These are phyloP conservation scores for Oryzias dopingdopingensis DNA, from an alignment of 2,797 vertebrate species.

Conservation along the genomic window DNA sequence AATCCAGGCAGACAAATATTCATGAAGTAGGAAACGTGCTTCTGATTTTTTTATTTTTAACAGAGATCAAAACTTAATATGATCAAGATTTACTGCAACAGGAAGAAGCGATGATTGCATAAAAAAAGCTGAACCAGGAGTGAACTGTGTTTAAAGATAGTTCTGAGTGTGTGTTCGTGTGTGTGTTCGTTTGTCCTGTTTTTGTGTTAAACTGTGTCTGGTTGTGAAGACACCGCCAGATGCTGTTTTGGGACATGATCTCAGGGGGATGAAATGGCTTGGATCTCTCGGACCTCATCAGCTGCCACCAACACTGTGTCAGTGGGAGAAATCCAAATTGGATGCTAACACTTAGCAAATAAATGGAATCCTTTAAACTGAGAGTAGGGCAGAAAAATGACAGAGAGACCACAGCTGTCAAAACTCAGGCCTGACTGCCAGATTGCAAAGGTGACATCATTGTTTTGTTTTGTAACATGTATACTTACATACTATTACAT, in stretches of 20 bases:
- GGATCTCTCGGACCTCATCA: constrained; percentile 66
- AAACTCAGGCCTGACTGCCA: constrained; percentile 13
- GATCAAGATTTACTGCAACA: constrained; percentile 43
- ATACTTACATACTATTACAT: too few species aligned
- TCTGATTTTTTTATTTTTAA: constrained; percentile 27
- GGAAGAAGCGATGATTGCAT: constrained; percentile 54
- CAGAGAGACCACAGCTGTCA: constrained; percentile 27
- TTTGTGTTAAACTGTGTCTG: constrained; percentile 51
- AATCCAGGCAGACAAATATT: neutral
- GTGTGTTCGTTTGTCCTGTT: constrained; percentile 18
- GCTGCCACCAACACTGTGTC: constrained; percentile 63
- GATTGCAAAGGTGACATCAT: constrained; percentile 1
- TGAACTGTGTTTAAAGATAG: constrained; percentile 57
- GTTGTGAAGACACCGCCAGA: constrained; percentile 61
- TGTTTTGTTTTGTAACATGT: too few species aligned
- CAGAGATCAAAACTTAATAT: constrained; percentile 47
- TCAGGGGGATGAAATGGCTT: constrained; percentile 66
- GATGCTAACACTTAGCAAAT: constrained; percentile 58
- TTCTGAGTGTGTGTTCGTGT: constrained; percentile 1
- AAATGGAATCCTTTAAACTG: constrained; percentile 58
- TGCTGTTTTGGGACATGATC: constrained; percentile 71
- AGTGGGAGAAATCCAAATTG: constrained; percentile 56
- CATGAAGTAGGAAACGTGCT: constrained; percentile 17
- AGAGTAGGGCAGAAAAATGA: constrained; percentile 49
- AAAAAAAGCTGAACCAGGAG: constrained; percentile 47